Percentiles rank a stretch among this genome's conserved stretches.
Conservation (phyloP, 2,797 vertebrate species). For the Brachyalestes nurse region DNA sequence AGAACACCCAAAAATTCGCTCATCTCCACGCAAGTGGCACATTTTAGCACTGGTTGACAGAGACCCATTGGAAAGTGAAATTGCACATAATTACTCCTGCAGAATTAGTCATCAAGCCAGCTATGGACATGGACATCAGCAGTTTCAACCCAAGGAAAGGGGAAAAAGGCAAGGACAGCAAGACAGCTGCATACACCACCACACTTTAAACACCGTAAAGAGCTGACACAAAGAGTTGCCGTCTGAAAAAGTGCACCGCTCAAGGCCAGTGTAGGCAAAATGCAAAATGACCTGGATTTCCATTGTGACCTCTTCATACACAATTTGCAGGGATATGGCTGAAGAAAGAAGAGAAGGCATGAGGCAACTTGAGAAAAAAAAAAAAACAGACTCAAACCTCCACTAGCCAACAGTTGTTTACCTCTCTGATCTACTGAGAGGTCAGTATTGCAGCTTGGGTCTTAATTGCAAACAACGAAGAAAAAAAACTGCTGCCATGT, state of each 20-base stretch:
- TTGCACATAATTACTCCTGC: conserved; percentile 70
- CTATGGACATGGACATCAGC: conserved; percentile 73
- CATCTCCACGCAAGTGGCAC: conserved; percentile 4
- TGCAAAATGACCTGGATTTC: conserved; percentile 33
- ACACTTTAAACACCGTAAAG: conserved; percentile 65
- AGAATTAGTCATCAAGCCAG: conserved; percentile 65
- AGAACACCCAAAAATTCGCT: background rate
- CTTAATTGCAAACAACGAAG: conserved; percentile 52
- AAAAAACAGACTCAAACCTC: background rate
- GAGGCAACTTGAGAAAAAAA: background rate
- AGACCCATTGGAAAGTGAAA: conserved; percentile 10
- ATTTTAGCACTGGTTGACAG: conserved; percentile 6
- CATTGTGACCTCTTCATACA: conserved; percentile 5
- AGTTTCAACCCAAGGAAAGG: conserved; percentile 61
- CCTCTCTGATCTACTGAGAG: conserved; percentile 2
- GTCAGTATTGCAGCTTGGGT: conserved; percentile 42
- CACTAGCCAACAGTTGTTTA: conserved; percentile 18
- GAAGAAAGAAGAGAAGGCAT: background rate
- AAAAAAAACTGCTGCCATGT: background rate
- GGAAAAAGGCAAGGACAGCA: conserved; percentile 73
- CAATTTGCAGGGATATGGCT: background rate
- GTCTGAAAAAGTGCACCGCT: conserved; percentile 48
- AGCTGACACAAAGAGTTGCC: conserved; percentile 73
- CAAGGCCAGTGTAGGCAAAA: conserved; percentile 18
- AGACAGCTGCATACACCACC: conserved; percentile 67